These are phyloP conservation scores for Eudyptes chrysolophus DNA, from an alignment of 2,113 vertebrate species.

Conservation along the genomic window DNA sequence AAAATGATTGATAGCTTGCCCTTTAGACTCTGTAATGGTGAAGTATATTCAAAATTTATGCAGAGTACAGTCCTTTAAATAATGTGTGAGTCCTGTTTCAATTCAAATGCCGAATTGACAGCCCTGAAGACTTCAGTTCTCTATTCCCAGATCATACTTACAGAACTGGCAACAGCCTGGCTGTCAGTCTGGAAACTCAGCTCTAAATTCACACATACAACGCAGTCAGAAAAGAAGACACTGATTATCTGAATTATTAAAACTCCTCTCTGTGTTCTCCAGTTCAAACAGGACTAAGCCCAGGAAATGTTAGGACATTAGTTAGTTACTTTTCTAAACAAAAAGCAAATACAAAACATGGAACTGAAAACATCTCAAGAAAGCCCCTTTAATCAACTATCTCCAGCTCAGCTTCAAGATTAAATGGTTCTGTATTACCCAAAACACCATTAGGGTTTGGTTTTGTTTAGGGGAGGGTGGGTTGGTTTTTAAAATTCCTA, in stretches of 20 bases:
- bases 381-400: not conserved
- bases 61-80: conserved; percentile 8
- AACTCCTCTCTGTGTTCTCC: not conserved
- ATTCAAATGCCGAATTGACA: not conserved
- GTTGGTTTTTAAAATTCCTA: not conserved
- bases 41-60: not conserved
- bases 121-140: not conserved
- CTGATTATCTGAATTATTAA: not conserved
- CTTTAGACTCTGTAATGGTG: not conserved
- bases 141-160: not conserved
- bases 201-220: not conserved
- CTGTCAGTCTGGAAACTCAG: conserved; percentile 4
- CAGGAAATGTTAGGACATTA: not conserved
- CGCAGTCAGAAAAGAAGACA: not conserved
- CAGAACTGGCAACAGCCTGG: not conserved
- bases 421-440: not conserved
- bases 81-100: not conserved
- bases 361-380: not conserved
- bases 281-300: not conserved
- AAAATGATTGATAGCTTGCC: conserved; percentile 15
- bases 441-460: not conserved
- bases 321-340: not conserved
- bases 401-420: not conserved
- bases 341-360: not conserved
- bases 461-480: not conserved